Evolutionary conservation across 92 coral and sea anemone species (phyloP).

Genomic region (Muricea muricata): DNA sequence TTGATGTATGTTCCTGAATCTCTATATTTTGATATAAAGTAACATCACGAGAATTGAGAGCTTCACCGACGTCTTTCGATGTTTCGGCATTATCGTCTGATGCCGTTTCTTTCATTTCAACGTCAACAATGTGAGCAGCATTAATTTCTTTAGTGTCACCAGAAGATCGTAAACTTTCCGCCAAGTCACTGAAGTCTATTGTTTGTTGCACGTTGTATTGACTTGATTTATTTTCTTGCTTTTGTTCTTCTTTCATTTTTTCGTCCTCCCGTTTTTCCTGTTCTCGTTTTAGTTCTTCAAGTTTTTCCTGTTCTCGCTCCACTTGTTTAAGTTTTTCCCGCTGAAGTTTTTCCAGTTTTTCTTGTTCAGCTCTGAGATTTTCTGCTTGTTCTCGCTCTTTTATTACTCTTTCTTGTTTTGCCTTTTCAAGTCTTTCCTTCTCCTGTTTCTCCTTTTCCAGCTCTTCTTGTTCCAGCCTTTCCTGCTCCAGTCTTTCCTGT

Average conservation of each 20-base stretch:
- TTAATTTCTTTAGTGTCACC: neutral
- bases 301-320: neutral
- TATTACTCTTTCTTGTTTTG: neutral
- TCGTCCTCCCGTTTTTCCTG: neutral
- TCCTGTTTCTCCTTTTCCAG: no score
- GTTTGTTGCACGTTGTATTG: neutral
- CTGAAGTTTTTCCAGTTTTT: neutral
- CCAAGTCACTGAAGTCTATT: conserved; percentile 6
- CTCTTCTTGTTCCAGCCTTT: no score
- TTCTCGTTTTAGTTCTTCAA: neutral
- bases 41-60: neutral
- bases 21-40: conserved; percentile 7
- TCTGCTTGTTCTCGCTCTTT: neutral
- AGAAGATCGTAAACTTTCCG: conserved; percentile 8
- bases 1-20: neutral
- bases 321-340: neutral
- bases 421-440: neutral
- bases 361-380: neutral
- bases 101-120: neutral
- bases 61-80: neutral
- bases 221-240: neutral
- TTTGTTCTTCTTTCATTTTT: neutral
- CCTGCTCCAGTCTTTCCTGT: neutral
- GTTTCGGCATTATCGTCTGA: neutral
- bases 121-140: neutral